A percentile compares a stretch with the other conserved stretches of the same genome.
These are phyloP conservation scores for Microctonus aethiopoides DNA, from an alignment of 2,888 invertebrate genomes.

Conservation along the genomic window DNA sequence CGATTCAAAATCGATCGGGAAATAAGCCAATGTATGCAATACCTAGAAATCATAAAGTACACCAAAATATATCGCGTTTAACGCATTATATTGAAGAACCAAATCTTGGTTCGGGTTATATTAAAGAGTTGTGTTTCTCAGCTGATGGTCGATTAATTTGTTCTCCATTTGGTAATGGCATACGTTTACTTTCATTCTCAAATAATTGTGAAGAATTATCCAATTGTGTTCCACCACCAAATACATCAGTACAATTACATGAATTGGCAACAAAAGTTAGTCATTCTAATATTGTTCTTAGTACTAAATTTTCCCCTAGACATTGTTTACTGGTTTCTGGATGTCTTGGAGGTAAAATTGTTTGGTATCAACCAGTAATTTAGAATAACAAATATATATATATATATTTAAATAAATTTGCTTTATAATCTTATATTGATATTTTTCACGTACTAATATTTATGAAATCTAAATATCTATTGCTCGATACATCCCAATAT, in stretches of 20 bases:
- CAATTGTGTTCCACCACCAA: conserved; percentile 72
- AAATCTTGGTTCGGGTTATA: conserved; percentile 89
- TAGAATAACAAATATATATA: conserved; percentile 46
- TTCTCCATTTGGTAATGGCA: conserved; percentile 89
- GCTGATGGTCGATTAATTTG: conserved; percentile 90
- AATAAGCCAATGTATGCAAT: conserved; percentile 61
- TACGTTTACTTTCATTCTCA: conserved; percentile 85
- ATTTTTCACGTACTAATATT: background rate
- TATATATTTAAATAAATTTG: conserved; percentile 35
- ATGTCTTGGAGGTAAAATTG: conserved; percentile 87
- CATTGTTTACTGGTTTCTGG: conserved; percentile 91
- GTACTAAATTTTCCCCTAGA: conserved; percentile 89
- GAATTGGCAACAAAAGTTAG: conserved; percentile 79
- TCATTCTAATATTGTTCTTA: conserved; percentile 86
- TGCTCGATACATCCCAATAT: too few relatives aligned
- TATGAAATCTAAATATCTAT: too few relatives aligned
- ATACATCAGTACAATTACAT: conserved; percentile 69
- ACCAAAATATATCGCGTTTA: conserved; percentile 80
- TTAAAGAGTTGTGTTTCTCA: conserved; percentile 93
- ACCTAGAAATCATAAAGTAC: conserved; percentile 69
- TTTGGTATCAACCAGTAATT: conserved; percentile 85
- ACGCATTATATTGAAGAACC: conserved; percentile 88
- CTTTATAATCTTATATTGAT: conserved; percentile 13
- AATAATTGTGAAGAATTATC: conserved; percentile 82
- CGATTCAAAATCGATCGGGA: conserved; percentile 53